These are phyloP conservation scores for Cheiracanthium punctorium DNA, from an alignment of 2,888 invertebrate species.

Conservation along the genomic window DNA sequence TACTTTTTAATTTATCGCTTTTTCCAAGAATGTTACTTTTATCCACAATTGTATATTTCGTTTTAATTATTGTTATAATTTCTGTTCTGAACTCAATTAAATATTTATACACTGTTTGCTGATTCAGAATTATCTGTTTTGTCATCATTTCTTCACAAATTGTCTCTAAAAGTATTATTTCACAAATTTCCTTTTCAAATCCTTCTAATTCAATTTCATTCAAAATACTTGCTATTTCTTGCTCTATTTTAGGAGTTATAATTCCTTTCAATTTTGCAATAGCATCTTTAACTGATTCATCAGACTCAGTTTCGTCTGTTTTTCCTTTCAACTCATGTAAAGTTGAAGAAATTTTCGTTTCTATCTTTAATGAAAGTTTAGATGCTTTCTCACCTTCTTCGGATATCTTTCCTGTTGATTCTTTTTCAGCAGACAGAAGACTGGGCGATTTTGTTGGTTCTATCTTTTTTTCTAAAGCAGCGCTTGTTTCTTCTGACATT, in stretches of 20 bases:
- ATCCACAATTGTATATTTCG: background rate
- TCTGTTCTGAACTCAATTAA: slow-evolving; percentile 36
- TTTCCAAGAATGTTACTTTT: no score
- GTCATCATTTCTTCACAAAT: slow-evolving; percentile 15
- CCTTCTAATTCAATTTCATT: background rate
- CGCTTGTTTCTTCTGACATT: background rate
- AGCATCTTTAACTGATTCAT: background rate
- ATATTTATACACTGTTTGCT: slow-evolving; percentile 28
- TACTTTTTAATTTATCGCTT: no score
- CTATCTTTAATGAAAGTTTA: no score
- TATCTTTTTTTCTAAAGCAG: background rate
- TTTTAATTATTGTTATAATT: slow-evolving; percentile 35
- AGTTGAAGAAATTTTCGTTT: no score
- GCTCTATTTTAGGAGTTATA: background rate
- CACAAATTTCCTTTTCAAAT: background rate
- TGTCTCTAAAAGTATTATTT: slow-evolving; percentile 2
- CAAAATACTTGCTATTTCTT: background rate
- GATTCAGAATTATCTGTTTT: background rate
- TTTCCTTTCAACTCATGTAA: background rate
- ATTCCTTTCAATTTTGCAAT: background rate
- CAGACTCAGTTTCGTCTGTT: no score
- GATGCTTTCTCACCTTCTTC: no score
- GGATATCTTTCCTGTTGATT: no score
- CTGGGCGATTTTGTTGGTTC: no score
- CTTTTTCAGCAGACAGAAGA: background rate